Conservation (phyloP, 2,113 vertebrate species). For the Benitochromis conjunctus region DNA sequence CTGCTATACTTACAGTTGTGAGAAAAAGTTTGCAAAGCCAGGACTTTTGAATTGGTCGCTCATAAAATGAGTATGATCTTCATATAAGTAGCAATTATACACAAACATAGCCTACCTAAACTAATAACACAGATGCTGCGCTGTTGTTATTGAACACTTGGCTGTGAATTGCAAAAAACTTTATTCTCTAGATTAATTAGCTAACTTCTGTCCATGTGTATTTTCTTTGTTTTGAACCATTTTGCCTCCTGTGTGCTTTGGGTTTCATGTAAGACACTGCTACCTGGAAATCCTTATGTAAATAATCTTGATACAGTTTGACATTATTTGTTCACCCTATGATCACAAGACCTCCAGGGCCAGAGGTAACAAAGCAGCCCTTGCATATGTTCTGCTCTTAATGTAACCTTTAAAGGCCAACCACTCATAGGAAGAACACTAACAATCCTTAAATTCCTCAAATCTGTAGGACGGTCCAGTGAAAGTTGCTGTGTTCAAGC, state of each 20-base stretch:
- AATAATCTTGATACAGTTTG: background rate
- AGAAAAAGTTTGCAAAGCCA: background rate
- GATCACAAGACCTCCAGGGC: background rate
- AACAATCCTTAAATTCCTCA: background rate
- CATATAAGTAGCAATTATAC: background rate
- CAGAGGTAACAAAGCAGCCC: background rate
- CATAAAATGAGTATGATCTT: background rate
- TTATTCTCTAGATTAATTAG: background rate
- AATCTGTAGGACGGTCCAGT: background rate
- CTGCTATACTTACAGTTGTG: background rate
- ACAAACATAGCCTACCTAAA: background rate
- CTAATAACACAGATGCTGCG: background rate
- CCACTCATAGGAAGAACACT: background rate
- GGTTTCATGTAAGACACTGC: background rate
- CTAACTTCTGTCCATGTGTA: background rate
- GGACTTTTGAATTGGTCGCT: background rate
- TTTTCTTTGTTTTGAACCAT: background rate
- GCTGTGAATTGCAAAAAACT: background rate
- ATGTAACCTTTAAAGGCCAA: background rate
- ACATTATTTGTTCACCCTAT: background rate
- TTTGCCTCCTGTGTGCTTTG: background rate
- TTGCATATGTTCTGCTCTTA: background rate
- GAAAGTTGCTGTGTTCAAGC: too few species aligned
- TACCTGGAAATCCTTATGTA: background rate
- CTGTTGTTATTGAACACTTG: background rate